Conservation (phyloP, 2,797 vertebrate genomes). For the Notolepis coatsorum region DNA sequence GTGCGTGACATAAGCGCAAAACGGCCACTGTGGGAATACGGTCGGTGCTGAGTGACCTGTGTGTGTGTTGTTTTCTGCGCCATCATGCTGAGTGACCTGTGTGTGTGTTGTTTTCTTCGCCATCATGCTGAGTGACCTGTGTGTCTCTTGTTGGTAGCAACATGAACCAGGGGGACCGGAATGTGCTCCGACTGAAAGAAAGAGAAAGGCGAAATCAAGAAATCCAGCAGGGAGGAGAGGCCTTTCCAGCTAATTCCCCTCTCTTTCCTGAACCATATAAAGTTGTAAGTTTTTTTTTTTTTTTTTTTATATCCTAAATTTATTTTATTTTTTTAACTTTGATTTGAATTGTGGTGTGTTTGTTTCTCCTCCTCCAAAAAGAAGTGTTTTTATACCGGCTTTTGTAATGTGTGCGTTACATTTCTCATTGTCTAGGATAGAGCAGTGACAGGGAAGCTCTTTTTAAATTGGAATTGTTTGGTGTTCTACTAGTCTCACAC, state of each 20-base stretch:
- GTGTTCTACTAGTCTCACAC: slow-evolving; percentile 3
- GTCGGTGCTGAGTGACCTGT: slow-evolving; percentile 43
- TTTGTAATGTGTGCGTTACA: too few species aligned
- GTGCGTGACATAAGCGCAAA: too few species aligned
- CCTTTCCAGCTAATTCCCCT: slow-evolving; percentile 97
- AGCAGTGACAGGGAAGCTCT: slow-evolving; percentile 33
- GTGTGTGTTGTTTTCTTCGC: slow-evolving; percentile 33
- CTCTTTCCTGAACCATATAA: slow-evolving; percentile 99
- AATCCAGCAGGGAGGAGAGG: slow-evolving; percentile 98
- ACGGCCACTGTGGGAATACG: too few species aligned
- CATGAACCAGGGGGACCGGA: slow-evolving; percentile 99
- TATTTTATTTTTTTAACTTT: neutral
- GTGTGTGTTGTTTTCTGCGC: slow-evolving; percentile 57
- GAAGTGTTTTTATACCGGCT: too few species aligned
- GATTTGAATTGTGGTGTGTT: too few species aligned
- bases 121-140: slow-evolving; percentile 59
- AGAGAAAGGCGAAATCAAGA: slow-evolving; percentile 99
- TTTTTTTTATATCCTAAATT: slow-evolving; percentile 25
- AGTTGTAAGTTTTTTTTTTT: slow-evolving; percentile 91
- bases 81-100: slow-evolving; percentile 38
- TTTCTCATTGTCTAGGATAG: slow-evolving; percentile 16
- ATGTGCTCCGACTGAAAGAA: slow-evolving; percentile 99
- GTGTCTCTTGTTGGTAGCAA: slow-evolving; percentile 89
- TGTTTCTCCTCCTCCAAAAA: too few species aligned
- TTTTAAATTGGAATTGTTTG: slow-evolving; percentile 4